A percentile compares a stretch with the other conserved stretches of the same genome.
Conservation (phyloP, 2,888 invertebrate genomes). For the Aproaerema taeniolella region DNA sequence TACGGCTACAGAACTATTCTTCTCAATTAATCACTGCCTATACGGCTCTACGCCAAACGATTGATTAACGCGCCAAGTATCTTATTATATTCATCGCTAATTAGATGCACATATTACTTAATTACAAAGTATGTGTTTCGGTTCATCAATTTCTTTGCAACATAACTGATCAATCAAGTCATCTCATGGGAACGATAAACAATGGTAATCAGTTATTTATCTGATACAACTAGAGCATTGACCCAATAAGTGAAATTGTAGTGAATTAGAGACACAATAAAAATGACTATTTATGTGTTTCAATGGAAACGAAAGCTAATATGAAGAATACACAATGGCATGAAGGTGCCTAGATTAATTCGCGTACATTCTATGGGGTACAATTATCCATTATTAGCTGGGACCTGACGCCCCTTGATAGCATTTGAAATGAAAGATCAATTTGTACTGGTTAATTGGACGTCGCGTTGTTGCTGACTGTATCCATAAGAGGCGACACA, state of each 20-base stretch:
- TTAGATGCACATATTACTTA: too few relatives aligned
- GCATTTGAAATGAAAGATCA: too few relatives aligned
- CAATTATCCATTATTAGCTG: too few relatives aligned
- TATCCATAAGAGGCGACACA: constrained; percentile 33
- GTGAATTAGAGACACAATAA: constrained; percentile 39
- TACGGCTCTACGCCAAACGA: too few relatives aligned
- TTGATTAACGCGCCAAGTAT: too few relatives aligned
- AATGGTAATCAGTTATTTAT: constrained; percentile 7
- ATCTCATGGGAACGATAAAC: background rate
- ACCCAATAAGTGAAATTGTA: constrained; percentile 44
- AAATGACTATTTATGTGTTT: constrained; percentile 44
- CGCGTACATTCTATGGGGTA: constrained; percentile 25
- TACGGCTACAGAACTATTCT: too few relatives aligned
- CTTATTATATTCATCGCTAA: too few relatives aligned
- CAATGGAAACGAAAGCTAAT: constrained; percentile 54
- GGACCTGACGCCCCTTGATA: too few relatives aligned
- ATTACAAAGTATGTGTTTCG: too few relatives aligned
- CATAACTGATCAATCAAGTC: constrained; percentile 3
- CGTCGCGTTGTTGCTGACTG: too few relatives aligned
- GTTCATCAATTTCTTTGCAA: background rate
- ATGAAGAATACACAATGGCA: constrained; percentile 54
- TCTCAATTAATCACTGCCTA: too few relatives aligned
- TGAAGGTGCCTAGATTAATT: constrained; percentile 46
- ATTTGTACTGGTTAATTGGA: too few relatives aligned
- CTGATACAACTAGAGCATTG: constrained; percentile 25